Percentiles rank a stretch among this genome's conserved stretches.
phyloP scores from a whole-genome alignment of 2,888 invertebrate species.

The Synergus gifuensis region DNA sequence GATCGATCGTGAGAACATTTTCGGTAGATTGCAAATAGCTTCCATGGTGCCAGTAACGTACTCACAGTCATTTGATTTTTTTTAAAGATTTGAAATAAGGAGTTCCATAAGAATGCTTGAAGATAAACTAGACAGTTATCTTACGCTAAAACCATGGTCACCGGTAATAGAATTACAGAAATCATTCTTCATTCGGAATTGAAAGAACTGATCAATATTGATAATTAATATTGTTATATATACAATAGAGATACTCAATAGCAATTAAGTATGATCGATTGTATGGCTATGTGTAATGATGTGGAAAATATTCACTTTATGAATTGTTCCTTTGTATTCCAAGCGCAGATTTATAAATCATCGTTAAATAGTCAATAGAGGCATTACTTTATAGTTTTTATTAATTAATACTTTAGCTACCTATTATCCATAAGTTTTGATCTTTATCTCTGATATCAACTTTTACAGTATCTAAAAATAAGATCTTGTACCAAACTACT shows the following conservation, averaged over 20 bases:
- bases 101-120: not conserved
- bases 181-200: not conserved
- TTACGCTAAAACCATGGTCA: not conserved
- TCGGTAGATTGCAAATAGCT: constrained; percentile 47
- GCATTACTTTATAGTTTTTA: constrained; percentile 19
- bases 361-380: not conserved
- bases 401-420: not conserved
- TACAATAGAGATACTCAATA: not conserved
- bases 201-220: constrained; percentile 3
- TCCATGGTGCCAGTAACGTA: constrained; percentile 13
- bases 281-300: not conserved
- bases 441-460: not conserved
- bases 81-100: not conserved
- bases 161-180: not conserved
- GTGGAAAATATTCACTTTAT: not conserved
- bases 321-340: not conserved
- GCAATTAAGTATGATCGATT: not conserved
- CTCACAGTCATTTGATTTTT: not conserved
- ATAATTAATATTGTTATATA: not conserved
- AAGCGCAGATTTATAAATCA: not conserved
- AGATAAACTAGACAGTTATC: not conserved
- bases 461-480: not conserved
- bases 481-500: constrained; percentile 3
- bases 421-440: not conserved
- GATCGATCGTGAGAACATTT: constrained; percentile 62